Percentiles rank a stretch among this genome's conserved stretches.
Evolutionary conservation across 2,113 vertebrate species (phyloP).

Genomic region (Oceanites oceanicus): DNA sequence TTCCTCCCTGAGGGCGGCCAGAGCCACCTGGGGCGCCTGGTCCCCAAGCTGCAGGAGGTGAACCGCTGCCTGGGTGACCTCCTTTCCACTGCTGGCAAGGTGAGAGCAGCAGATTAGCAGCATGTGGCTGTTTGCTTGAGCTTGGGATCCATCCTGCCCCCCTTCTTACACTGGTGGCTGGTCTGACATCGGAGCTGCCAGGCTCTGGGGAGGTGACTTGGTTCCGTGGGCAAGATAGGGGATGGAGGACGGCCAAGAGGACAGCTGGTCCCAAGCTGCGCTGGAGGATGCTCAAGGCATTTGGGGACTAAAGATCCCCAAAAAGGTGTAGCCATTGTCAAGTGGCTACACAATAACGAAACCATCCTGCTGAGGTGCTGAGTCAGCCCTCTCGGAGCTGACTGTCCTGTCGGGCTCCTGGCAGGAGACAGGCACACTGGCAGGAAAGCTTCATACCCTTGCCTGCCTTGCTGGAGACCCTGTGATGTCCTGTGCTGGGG

Average conservation of each 20-base stretch:
- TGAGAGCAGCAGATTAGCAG: conserved; percentile 50
- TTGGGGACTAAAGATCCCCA: background rate
- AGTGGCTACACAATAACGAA: background rate
- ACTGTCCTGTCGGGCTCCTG: background rate
- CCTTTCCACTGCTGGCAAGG: conserved; percentile 80
- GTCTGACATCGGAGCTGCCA: background rate
- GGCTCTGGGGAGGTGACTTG: background rate
- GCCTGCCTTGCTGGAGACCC: background rate
- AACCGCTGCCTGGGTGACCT: conserved; percentile 88
- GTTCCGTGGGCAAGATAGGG: background rate
- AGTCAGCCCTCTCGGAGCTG: background rate
- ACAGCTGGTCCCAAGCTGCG: background rate
- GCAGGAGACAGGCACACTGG: background rate
- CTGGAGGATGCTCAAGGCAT: background rate
- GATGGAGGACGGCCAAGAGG: background rate
- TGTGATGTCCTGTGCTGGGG: background rate
- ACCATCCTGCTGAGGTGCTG: background rate
- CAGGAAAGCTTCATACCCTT: background rate
- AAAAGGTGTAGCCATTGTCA: background rate
- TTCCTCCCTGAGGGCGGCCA: conserved; percentile 75
- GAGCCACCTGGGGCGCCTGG: conserved; percentile 75
- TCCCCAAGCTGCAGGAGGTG: conserved; percentile 91
- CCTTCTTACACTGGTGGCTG: fast-evolving
- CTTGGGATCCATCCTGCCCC: background rate
- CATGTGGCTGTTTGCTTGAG: background rate